Percentiles rank a stretch among this genome's conserved stretches.
These are phyloP conservation scores for Elephas maximus DNA, from an alignment of 2,113 vertebrate species.

Conservation along the genomic window DNA sequence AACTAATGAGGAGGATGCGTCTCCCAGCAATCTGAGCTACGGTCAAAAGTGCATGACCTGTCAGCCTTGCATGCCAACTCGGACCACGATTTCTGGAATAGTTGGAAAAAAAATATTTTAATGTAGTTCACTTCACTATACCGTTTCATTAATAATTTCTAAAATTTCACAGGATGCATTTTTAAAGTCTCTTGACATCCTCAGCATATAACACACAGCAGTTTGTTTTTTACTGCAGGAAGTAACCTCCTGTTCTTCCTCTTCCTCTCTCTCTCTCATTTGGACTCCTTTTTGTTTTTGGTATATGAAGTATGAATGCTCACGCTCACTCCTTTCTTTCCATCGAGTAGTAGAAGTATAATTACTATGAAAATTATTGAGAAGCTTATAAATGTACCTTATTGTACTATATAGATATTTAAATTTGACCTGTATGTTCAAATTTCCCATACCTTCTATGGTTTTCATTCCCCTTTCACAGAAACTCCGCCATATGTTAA, in stretches of 20 bases:
- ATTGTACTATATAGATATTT: neutral
- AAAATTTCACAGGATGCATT: conserved; percentile 87
- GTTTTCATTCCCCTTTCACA: neutral
- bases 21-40: conserved; percentile 89
- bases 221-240: conserved; percentile 75
- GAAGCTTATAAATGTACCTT: conserved; percentile 13
- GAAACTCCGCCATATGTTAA: neutral
- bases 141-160: conserved; percentile 89
- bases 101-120: conserved; percentile 89
- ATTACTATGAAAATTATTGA: conserved; percentile 80
- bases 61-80: conserved; percentile 87
- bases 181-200: conserved; percentile 85
- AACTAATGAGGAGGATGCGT: conserved; percentile 91
- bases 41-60: conserved; percentile 89
- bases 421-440: conserved; percentile 10
- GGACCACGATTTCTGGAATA: conserved; percentile 89
- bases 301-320: neutral
- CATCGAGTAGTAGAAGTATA: conserved; percentile 36
- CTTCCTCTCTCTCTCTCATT: neutral
- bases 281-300: neutral
- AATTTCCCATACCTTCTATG: neutral
- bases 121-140: conserved; percentile 88
- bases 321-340: neutral
- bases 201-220: conserved; percentile 83
- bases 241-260: neutral